phyloP scores from a whole-genome alignment of 35 echinoderm and acorn worm genomes.

The Strongylocentrotus purpuratus region DNA sequence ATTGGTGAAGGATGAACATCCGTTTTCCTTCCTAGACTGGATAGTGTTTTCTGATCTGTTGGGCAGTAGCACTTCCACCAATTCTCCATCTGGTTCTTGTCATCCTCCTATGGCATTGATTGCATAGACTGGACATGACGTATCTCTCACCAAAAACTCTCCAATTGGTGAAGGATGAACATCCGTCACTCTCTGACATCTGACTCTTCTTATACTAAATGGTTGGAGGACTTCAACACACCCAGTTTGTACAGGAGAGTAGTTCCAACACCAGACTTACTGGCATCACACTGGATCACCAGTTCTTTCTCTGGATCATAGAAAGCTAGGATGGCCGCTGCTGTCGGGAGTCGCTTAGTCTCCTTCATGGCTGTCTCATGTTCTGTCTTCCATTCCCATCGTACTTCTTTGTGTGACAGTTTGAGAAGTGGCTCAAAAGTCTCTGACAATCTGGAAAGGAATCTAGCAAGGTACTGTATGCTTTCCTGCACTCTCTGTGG shows the following conservation, averaged over 20 bases:
- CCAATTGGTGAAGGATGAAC: no score
- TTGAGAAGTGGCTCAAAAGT: constrained; percentile 39
- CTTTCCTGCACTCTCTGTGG: constrained; percentile 37
- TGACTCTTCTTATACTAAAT: no score
- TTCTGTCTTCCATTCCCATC: constrained; percentile 1
- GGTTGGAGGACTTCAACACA: no score
- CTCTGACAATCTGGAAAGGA: constrained; percentile 50
- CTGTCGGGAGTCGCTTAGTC: constrained; percentile 17
- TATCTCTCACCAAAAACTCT: no score
- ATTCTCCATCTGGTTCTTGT: no score
- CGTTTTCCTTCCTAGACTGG: no score
- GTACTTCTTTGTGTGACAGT: neutral
- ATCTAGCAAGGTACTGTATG: constrained; percentile 59
- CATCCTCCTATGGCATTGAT: no score
- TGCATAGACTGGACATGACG: no score
- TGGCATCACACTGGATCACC: constrained; percentile 58
- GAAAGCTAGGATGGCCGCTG: constrained; percentile 39
- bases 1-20: no score
- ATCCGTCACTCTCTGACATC: no score
- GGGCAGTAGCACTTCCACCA: no score
- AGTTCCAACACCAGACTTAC: constrained; percentile 60
- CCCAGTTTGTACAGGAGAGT: constrained; percentile 56
- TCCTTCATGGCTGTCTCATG: constrained; percentile 36
- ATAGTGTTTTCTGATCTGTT: no score
- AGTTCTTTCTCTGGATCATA: constrained; percentile 51